Evolutionary conservation across 2,113 vertebrate genomes (phyloP), one percentile per base, ranked within the genome.

Genomic region (Potamarius usumacintae): DNA sequence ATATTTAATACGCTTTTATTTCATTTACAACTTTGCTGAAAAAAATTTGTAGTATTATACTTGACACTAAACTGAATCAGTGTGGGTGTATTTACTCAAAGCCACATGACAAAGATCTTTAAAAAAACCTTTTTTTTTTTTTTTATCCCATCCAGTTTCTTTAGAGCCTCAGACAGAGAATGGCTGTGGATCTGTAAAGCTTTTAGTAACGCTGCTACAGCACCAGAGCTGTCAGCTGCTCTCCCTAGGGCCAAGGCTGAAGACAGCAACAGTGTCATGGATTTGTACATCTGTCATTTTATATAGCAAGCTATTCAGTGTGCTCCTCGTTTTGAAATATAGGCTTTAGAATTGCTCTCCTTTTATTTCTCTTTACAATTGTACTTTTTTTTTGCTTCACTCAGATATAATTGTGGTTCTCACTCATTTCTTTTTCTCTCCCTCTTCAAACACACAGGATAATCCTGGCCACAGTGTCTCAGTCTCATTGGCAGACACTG

Each of bases 201-300:
- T 30, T 71, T 72, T 72, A 57, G 27, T 84, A 72, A 57, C 12
- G 7, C 65, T 72, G 52, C 67, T 27, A 84, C 65, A 42, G 52
- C 22, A 11, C 18, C 65, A 34, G 65, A 84, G 18, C 83, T 85
- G 52, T 60, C 67, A 74, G 6, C 53, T 72, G 30, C 85, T 50
- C 50, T 86, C 85, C 69, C 69, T 15, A 42, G 10, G 71, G 53
- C 83, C 83, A 74, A 72, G 10, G 11, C 53, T 85, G 83, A 34
- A 58, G 30, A 74, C 67, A 42, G 50, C 65, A 30, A 6, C n/a
- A 57, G n/a, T 12, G 9, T 25, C 60, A 76, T 62, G 69, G 12
- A 57, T 85, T 57, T 60, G 55, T 74, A 57, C 10, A 7, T 9
- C 52, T 69, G 12, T 53, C 76, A 27, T 17, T 79, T 27, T 55